Conservation (phyloP, 2,888 invertebrate genomes). For the Psylliodes chrysocephalus region DNA sequence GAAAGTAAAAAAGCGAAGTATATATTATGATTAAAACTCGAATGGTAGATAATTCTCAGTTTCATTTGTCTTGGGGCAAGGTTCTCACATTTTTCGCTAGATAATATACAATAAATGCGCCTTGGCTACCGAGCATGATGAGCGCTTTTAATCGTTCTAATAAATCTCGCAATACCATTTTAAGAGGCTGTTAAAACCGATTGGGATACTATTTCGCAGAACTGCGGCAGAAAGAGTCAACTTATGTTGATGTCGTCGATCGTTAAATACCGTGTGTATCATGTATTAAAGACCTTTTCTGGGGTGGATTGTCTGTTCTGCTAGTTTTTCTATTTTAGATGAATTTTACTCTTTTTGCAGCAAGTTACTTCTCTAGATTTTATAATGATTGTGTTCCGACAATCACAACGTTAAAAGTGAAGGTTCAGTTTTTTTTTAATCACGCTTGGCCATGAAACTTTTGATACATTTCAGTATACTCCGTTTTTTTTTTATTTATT, state of each 20-base stretch:
- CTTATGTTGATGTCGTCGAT: conserved; percentile 27
- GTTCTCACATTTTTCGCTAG: conserved; percentile 22
- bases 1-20: too few species aligned
- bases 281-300: conserved; percentile 1
- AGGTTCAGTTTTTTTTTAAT: too few species aligned
- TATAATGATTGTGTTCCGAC: too few species aligned
- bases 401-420: too few species aligned
- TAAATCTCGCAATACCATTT: conserved; percentile 45
- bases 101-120: conserved; percentile 8
- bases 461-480: too few species aligned
- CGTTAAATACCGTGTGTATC: background rate
- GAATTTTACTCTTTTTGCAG: conserved; percentile 8
- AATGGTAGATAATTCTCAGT: background rate
- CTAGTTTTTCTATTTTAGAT: conserved; percentile 11
- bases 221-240: conserved; percentile 33
- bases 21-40: background rate
- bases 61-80: background rate
- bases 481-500: too few species aligned
- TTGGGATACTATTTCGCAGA: conserved; percentile 41
- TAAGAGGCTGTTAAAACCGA: conserved; percentile 43
- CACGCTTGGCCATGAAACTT: too few species aligned
- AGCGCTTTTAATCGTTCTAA: conserved; percentile 41
- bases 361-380: too few species aligned
- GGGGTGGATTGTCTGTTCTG: conserved; percentile 2
- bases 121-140: conserved; percentile 38